Conservation (phyloP, 2,888 invertebrate species). For the Drosophila setosimentum region DNA sequence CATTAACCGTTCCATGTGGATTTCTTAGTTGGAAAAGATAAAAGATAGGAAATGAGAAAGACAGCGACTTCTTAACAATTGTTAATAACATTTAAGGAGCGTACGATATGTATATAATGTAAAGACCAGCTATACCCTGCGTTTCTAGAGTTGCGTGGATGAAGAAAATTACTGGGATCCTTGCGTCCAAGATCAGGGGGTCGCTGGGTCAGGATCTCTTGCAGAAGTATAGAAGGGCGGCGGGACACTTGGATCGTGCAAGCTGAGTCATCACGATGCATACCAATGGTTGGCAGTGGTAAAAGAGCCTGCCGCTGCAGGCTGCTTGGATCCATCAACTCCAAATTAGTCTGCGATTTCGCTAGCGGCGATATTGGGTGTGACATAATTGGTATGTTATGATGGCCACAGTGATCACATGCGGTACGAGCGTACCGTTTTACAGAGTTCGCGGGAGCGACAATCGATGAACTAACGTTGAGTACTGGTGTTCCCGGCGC, state of each 20-base stretch:
- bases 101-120: background rate
- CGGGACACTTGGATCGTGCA: slow-evolving; percentile 84
- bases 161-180: slow-evolving; percentile 64
- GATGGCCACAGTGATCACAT: slow-evolving; percentile 83
- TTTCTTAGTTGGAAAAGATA: slow-evolving; percentile 42
- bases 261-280: slow-evolving; percentile 80
- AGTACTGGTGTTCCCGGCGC: slow-evolving; percentile 9
- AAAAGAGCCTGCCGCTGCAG: slow-evolving; percentile 73
- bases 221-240: slow-evolving; percentile 84
- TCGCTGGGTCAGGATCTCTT: slow-evolving; percentile 86
- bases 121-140: slow-evolving; percentile 72
- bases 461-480: slow-evolving; percentile 15
- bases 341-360: slow-evolving; percentile 83
- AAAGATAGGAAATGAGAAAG: background rate
- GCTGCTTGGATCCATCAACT: slow-evolving; percentile 72
- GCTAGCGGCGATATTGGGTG: slow-evolving; percentile 82
- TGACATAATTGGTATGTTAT: slow-evolving; percentile 82
- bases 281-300: slow-evolving; percentile 58
- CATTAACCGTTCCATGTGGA: slow-evolving; percentile 71
- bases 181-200: slow-evolving; percentile 88
- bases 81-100: background rate
- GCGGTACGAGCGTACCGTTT: slow-evolving; percentile 76
- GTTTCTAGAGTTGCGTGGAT: slow-evolving; percentile 61
- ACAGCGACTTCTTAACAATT: background rate
- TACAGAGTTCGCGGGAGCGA: slow-evolving; percentile 54